Percentiles rank a stretch among this genome's conserved stretches.
Evolutionary conservation across 2,888 invertebrate species (phyloP).

Genomic region (Listrodromus nycthemerus): DNA sequence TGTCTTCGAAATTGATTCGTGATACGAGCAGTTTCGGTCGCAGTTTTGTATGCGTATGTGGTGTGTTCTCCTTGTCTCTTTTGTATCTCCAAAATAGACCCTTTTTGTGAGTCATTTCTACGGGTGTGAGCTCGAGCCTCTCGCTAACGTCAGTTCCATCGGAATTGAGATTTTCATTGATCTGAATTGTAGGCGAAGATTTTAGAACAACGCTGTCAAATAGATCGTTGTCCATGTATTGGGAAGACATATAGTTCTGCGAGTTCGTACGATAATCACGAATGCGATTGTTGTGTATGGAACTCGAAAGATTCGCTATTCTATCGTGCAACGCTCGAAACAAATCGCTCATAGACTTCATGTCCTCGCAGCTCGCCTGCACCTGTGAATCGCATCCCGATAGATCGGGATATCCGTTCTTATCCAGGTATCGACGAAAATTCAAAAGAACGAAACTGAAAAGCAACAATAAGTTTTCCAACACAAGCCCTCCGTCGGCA

Average conservation of each 20-base stretch:
- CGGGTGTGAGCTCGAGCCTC: conserved; percentile 78
- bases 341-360: conserved; percentile 69
- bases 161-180: conserved; percentile 70
- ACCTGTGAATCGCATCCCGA: conserved; percentile 73
- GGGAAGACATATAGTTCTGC: conserved; percentile 17
- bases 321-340: conserved; percentile 69
- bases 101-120: conserved; percentile 76
- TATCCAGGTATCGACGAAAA: conserved; percentile 66
- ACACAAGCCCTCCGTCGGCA: conserved; percentile 72
- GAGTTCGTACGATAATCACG: conserved; percentile 20
- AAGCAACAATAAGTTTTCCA: conserved; percentile 74
- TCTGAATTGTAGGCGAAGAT: conserved; percentile 77
- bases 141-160: conserved; percentile 71
- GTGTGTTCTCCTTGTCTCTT: conserved; percentile 59
- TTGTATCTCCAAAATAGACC: conserved; percentile 75
- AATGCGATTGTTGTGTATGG: conserved; percentile 25
- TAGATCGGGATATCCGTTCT: conserved; percentile 69
- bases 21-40: conserved; percentile 70
- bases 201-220: conserved; percentile 75
- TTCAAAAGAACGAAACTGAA: conserved; percentile 70
- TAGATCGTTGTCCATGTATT: conserved; percentile 57
- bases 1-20: conserved; percentile 69
- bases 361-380: conserved; percentile 74
- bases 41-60: conserved; percentile 57
- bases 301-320: conserved; percentile 28